Base-by-base conservation (phyloP, 2,113 vertebrate species). In the Okapia johnstoni region DNA sequence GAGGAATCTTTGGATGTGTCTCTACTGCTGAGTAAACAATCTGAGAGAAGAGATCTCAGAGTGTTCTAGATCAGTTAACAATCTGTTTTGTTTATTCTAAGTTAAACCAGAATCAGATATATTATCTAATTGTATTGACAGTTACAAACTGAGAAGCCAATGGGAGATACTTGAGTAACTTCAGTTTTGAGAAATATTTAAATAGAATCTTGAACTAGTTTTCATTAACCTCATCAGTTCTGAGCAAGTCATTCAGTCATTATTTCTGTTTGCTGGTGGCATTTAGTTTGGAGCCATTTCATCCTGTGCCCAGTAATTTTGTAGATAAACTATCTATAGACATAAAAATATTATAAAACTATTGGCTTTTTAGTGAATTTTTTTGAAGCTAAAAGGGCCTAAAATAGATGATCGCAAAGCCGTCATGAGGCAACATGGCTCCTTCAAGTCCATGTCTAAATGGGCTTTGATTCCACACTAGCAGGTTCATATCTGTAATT, bases 121-220 rank as follows among this genome's bases (percentile, higher is more conserved):
- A 28, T 81, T 76, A 40, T 63, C 96, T 96, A 57, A 58, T 94
- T 95, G 6, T 16, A 25, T 92, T 85, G 19, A 7, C 33, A 79
- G 17, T 97, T 92, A 73, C 84, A 88, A 88, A 79, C 12, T 79
- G 63, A 60, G 23, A 94, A 95, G 54, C 33, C 52, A 94, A 0
- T 70, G 33, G 9, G 26, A 90, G 84, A 92, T 46, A 79, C 36
- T 55, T 55, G 17, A 92, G 15, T 90, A 60, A 90, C 91, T 95
- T 89, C n/a, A 36, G 57, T 94, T 97, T 96, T 94, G 63, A 95
- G 66, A 90, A 97, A 54, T 81, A 52, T 26, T 46, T 76, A 94
- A 94, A 87, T 93, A 66, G 60, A 70, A 95, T 81, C 25, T 26
- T 97, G 4, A 7, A 26, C n/a, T 88, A 8, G 66, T 90, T 91